These are phyloP conservation scores for Cryptotermes secundus DNA, from an alignment of 1,140 invertebrate genomes.

Conservation along the genomic window DNA sequence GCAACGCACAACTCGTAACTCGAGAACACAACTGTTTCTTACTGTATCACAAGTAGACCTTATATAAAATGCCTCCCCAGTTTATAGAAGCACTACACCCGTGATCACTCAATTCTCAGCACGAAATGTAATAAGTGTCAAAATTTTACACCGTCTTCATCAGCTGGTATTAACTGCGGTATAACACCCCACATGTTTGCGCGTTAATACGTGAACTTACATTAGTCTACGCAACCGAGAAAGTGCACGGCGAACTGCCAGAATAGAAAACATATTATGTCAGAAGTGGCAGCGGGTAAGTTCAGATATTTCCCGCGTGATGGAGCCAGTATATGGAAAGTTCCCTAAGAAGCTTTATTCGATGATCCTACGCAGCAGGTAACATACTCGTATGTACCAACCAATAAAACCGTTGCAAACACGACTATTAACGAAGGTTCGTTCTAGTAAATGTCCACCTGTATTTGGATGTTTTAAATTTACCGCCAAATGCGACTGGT, in stretches of 20 bases:
- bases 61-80: neutral
- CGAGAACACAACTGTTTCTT: neutral
- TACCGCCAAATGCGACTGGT: no score
- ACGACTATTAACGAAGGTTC: neutral
- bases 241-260: neutral
- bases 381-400: neutral
- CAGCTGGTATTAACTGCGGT: neutral
- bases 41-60: neutral
- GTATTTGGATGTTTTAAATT: no score
- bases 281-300: neutral
- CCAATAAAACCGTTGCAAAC: neutral
- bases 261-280: neutral
- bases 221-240: neutral
- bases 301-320: neutral
- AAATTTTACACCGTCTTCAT: neutral
- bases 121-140: neutral
- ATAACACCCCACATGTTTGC: neutral
- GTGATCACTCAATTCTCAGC: neutral
- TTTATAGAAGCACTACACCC: neutral
- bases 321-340: conserved; percentile 11
- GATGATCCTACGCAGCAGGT: neutral
- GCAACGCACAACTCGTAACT: neutral
- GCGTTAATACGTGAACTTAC: neutral
- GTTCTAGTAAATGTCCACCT: no score
- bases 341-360: neutral